These are phyloP conservation scores for Scopus umbretta DNA, from an alignment of 2,113 vertebrate species.

Conservation along the genomic window DNA sequence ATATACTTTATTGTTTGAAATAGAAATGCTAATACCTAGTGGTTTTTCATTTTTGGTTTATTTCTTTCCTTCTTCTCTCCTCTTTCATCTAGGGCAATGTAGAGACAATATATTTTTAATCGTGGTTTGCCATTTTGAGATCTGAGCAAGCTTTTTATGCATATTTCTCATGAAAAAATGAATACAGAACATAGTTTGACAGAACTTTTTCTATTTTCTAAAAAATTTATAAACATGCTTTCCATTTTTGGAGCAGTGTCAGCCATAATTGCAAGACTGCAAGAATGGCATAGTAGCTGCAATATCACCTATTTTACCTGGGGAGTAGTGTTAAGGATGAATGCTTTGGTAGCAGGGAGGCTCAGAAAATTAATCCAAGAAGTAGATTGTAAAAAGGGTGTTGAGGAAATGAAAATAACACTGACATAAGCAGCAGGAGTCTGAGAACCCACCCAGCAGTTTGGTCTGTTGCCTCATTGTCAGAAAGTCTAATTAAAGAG, in stretches of 20 bases:
- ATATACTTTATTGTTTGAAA: neutral
- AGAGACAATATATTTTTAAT: neutral
- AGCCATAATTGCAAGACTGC: neutral
- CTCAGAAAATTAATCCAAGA: conserved; percentile 3
- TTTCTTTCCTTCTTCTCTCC: neutral
- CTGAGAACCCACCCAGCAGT: neutral
- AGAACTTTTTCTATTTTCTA: neutral
- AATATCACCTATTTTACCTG: neutral
- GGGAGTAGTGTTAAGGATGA: neutral
- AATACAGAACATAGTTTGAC: neutral
- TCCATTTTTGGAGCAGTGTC: neutral
- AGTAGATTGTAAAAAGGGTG: neutral
- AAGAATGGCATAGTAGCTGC: neutral
- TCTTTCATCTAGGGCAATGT: neutral
- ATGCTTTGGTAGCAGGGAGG: neutral
- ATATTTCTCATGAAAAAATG: neutral
- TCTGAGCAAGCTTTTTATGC: neutral
- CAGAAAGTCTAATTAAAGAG: neutral
- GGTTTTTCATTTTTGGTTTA: neutral
- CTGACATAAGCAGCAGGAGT: neutral
- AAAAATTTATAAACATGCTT: neutral
- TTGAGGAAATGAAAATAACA: neutral
- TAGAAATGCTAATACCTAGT: neutral
- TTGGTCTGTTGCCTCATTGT: neutral
- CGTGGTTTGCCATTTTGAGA: neutral